Base-by-base conservation (phyloP, 1,140 invertebrate genomes). In the Leptestheria dahalacensis region DNA sequence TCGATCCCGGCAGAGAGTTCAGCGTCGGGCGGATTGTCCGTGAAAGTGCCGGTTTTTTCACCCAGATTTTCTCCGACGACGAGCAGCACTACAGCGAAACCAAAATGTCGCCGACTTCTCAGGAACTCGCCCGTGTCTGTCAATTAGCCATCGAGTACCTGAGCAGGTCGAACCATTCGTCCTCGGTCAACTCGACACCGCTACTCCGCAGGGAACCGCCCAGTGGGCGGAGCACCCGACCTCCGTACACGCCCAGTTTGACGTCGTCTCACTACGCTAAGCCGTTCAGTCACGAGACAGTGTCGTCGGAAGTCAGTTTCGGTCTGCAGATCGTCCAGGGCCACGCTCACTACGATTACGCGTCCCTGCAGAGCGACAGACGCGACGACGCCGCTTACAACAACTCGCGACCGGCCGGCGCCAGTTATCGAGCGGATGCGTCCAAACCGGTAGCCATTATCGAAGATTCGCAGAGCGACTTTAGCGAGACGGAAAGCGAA, bases 61-160 rank as follows among this genome's bases (percentile, higher is more conserved):
- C 26, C 25, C 53, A 55, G 28, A 25, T 55, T 9, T 33, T 55
- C 26, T 55, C 53, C 1, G 53, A 55, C 26, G 53, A 55, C 26
- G 53, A 55, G 10, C 26, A 29, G 15, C 53, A 55, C 28, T 41
- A n/a, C 26, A 29, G 33, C 26, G 26, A 24, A 10, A 33, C 26
- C 28, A 41, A 41, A 15, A 9, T 41, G 33, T 41, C 33, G 33
- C 53, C 53, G 11, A 26, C 33, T 9, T 20, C 53, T 1, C 26
- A 29, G 1, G 53, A 55, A 18, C 26, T 29, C 26, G 53, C 53
- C 11, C 33, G 33, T 41, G 33, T 41, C 33, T 41, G 33, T 41
- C 33, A 41, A 15, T 9, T 41, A 6, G 33, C 33, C 33, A 41
- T 41, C 15, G 21, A 29, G 21, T 55, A 55, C 26, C n/a, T 33